Evolutionary conservation across 1,140 invertebrate species (phyloP), one percentile per base, ranked within the genome.

Genomic region (Brachionus manjavacas): DNA sequence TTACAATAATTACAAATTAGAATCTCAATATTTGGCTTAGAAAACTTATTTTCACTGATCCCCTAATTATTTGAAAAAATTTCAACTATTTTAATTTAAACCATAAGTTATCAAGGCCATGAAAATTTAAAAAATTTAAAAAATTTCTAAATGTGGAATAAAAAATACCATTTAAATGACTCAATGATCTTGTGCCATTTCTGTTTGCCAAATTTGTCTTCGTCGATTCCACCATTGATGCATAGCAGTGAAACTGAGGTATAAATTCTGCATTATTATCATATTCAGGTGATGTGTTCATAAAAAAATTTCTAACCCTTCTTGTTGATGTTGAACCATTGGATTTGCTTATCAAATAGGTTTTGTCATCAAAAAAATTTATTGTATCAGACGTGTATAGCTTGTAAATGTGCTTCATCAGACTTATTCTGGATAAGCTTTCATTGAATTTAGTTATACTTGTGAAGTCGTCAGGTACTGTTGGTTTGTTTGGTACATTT

Each of bases 221-320:
- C 35, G 39, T 20, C 35, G 68, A 72, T 41, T 41, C 68, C 9
- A n/a, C 9, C 31, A 31, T 39, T 2, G 68, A 72, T 8, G 4
- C 68, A 14, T 1, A 72, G 16, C 35, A 72, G 16, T 41, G 8
- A 41, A 72, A 72, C 39, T 72, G 68, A 41, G 68, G 39, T 14
- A 72, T 20, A 39, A 72, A 41, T 41, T 72, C 35, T 41, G 68
- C 31, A 72, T 72, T 72, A 72, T 72, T 72, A 41, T 72, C 68
- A 72, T 72, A 72, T 41, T 72, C 68, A 72, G 68, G 68, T 16
- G 68, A 72, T 39, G 68, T 72, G 39, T 72, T 72, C 35, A 72
- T 20, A 72, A 72, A 72, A 41, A 41, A 41, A 20, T 72, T 72
- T 39, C 68, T 39, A 41, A 72, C 39, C 35, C 16, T 72, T 72